Base-by-base conservation (phyloP, 2,113 vertebrate genomes). In the Sigmodon hispidus region DNA sequence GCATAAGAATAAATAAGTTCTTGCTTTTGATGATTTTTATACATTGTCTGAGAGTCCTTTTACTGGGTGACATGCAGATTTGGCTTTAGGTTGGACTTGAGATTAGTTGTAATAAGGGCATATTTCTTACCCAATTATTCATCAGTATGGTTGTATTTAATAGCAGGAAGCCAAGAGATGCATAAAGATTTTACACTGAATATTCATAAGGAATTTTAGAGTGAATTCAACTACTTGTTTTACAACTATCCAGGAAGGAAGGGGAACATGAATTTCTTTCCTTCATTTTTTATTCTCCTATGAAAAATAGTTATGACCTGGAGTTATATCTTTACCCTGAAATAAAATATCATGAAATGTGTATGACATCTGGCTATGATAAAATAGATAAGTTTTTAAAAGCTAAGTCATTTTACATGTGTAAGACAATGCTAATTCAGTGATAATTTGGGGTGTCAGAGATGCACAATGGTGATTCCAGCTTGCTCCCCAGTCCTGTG, bases 111-210 rank as follows among this genome's bases (percentile, higher is more conserved):
- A 83, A 80, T 75, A 59, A 91, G 45, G 34, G 16, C 2, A 0
- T 91, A 96, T 97, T 96, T 97, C 84, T 91, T 96, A 83, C n/a
- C 15, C 69, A 94, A 87, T 93, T 94, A 87, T 87, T 96, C 92
- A 91, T 87, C 84, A 84, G 3, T 65, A 10, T 73, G 61, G 73
- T 95, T 93, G n/a, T 72, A 84, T 94, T 97, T 95, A 96, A 94
- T 85, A 91, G 50, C 86, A 84, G n/a, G 17, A 63, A 94, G 95
- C 36, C 52, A 95, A 75, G 87, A 96, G 79, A 93, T 81, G 50
- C 73, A 93, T 96, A 91, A 96, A 96, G 63, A 97, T 95, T 65
- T 89, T 89, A 87, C 17, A 81, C n/a, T 95, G 96, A 96, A 97
- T 96, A 96, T 97, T 96, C 75, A 96, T 96, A 94, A 91, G 55